Conservation (phyloP, 2,888 invertebrate genomes). For the Thereva nobilitata region DNA sequence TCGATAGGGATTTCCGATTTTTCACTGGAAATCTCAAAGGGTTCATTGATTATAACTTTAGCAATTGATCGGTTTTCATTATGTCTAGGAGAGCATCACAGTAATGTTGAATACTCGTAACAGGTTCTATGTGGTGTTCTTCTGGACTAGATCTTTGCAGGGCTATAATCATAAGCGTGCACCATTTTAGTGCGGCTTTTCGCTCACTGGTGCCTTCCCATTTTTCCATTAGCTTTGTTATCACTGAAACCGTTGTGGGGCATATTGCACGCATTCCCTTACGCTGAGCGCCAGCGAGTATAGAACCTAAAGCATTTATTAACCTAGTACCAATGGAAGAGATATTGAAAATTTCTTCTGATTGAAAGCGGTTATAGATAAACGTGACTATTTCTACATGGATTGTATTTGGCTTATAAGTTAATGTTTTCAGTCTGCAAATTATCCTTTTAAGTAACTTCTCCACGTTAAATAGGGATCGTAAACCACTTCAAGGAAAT, state of each 20-base stretch:
- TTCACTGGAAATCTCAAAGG: slow-evolving; percentile 51
- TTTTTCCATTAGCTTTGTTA: slow-evolving; percentile 61
- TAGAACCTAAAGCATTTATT: slow-evolving; percentile 63
- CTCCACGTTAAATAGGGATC: slow-evolving; percentile 66
- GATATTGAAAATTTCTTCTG: slow-evolving; percentile 53
- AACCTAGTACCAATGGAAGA: slow-evolving; percentile 58
- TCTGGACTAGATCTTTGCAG: slow-evolving; percentile 63
- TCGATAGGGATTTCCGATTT: slow-evolving; percentile 50
- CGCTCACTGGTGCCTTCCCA: slow-evolving; percentile 57
- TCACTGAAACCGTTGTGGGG: slow-evolving; percentile 65
- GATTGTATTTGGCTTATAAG: slow-evolving; percentile 61
- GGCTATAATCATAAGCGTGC: slow-evolving; percentile 62
- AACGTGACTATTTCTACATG: slow-evolving; percentile 68
- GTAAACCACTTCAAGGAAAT: slow-evolving; percentile 66
- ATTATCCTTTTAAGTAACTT: slow-evolving; percentile 56
- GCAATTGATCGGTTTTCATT: slow-evolving; percentile 53
- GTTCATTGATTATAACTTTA: slow-evolving; percentile 42
- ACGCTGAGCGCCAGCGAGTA: slow-evolving; percentile 64
- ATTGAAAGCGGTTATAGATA: slow-evolving; percentile 62
- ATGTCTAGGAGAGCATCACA: slow-evolving; percentile 56
- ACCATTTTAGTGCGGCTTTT: slow-evolving; percentile 60
- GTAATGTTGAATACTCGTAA: slow-evolving; percentile 57
- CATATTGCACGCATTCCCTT: slow-evolving; percentile 66
- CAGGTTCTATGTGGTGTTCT: slow-evolving; percentile 64
- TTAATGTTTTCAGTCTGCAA: slow-evolving; percentile 57